These are phyloP conservation scores for Ovibos moschatus DNA, from an alignment of 2,113 vertebrate species.

Conservation along the genomic window DNA sequence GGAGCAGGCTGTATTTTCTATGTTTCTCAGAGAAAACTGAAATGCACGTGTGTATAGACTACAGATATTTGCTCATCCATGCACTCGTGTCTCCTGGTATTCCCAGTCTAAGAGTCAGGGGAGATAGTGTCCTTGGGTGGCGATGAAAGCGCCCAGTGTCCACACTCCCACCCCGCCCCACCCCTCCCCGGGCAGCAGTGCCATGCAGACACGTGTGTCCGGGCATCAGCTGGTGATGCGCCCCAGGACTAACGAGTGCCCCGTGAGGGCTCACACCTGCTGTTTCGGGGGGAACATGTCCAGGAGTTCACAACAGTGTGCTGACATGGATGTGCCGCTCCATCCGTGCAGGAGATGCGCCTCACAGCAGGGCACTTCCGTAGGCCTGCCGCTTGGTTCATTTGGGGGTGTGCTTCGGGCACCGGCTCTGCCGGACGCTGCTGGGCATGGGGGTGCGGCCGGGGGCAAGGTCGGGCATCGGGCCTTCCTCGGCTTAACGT, in stretches of 20 bases:
- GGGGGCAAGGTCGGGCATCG: accelerated
- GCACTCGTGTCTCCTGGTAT: background rate
- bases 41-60: accelerated
- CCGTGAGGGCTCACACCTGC: accelerated
- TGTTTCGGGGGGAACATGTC: accelerated
- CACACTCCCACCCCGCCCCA: background rate
- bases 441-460: accelerated
- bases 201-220: accelerated
- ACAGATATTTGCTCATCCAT: background rate
- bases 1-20: background rate
- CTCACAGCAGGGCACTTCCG: accelerated
- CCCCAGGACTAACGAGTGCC: accelerated
- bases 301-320: accelerated
- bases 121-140: background rate
- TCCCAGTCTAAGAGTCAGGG: background rate
- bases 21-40: background rate
- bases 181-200: background rate
- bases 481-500: accelerated
- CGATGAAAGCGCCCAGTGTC: too few relatives aligned
- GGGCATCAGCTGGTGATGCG: background rate
- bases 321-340: background rate
- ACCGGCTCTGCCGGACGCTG: accelerated
- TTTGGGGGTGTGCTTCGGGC: accelerated
- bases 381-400: background rate
- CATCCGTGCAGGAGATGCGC: accelerated